phyloP scores from a whole-genome alignment of 2,888 invertebrate species.

The Oxyscelio sp. region DNA sequence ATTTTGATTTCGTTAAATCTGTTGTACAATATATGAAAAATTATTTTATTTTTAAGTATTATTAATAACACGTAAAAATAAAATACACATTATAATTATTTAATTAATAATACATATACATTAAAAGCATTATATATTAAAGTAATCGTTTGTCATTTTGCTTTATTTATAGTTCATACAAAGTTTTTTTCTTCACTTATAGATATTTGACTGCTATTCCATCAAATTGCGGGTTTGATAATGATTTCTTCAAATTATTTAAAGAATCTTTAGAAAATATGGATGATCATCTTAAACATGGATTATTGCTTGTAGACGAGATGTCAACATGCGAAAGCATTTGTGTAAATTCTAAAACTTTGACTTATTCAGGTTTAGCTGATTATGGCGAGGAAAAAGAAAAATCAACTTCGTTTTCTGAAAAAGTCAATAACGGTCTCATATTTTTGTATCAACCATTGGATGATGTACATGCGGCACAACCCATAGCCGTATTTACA shows the following conservation, averaged over 20 bases:
- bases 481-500: slow-evolving; percentile 3
- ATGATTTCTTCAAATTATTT: slow-evolving; percentile 1
- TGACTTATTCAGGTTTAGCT: slow-evolving; percentile 38
- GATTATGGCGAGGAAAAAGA: slow-evolving; percentile 1
- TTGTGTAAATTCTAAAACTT: slow-evolving; percentile 39
- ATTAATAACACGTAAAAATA: too few species aligned
- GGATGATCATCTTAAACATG: slow-evolving; percentile 25
- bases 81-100: too few species aligned
- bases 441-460: background rate
- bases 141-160: background rate
- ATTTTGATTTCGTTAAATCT: too few species aligned
- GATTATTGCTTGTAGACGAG: slow-evolving; percentile 11
- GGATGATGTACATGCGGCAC: background rate
- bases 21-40: too few species aligned
- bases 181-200: slow-evolving; percentile 2
- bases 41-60: too few species aligned
- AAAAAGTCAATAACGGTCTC: background rate
- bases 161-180: background rate
- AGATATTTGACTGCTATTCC: background rate
- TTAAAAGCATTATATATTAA: too few species aligned
- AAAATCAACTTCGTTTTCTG: background rate
- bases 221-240: background rate
- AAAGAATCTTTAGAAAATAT: background rate
- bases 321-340: slow-evolving; percentile 61
- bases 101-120: too few species aligned